These are phyloP conservation scores for Drosophila biarmipes DNA, from an alignment of 1,140 invertebrate genomes.

Conservation along the genomic window DNA sequence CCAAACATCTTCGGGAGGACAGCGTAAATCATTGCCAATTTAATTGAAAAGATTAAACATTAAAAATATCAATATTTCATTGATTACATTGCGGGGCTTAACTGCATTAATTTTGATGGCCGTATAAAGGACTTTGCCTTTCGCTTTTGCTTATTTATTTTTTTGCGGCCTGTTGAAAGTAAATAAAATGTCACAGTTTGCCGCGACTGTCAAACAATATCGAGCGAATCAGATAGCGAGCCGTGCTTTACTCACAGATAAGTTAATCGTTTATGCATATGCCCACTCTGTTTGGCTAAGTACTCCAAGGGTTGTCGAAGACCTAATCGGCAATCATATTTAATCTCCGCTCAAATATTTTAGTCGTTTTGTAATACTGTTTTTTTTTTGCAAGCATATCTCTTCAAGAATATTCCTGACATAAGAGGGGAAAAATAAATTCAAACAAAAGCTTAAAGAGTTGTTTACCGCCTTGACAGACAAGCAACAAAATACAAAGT, in stretches of 20 bases:
- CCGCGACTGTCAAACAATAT: conserved; percentile 25
- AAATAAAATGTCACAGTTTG: conserved; percentile 38
- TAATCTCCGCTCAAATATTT: not conserved
- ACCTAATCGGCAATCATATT: not conserved
- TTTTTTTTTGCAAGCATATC: not conserved
- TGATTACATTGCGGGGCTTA: conserved; percentile 58
- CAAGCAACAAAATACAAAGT: conserved; percentile 40
- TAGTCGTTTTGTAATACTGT: not conserved
- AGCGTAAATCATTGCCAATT: conserved; percentile 68
- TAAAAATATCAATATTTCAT: conserved; percentile 78
- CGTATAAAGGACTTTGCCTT: conserved; percentile 6
- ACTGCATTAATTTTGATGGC: conserved; percentile 62
- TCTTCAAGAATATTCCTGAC: conserved; percentile 1
- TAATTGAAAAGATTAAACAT: conserved; percentile 83
- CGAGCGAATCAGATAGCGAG: not conserved
- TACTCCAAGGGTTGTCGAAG: not conserved
- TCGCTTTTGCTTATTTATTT: conserved; percentile 17
- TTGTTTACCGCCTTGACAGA: conserved; percentile 56
- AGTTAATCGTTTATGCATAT: conserved; percentile 12
- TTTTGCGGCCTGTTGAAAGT: conserved; percentile 17
- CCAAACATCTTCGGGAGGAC: conserved; percentile 44
- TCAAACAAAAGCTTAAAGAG: conserved; percentile 66
- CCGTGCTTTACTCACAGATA: conserved; percentile 17
- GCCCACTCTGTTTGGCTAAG: not conserved
- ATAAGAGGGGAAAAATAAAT: conserved; percentile 9